Evolutionary conservation across 2,888 invertebrate species (phyloP), one percentile per base, ranked within the genome.

Genomic region (Isotomurus palustris): DNA sequence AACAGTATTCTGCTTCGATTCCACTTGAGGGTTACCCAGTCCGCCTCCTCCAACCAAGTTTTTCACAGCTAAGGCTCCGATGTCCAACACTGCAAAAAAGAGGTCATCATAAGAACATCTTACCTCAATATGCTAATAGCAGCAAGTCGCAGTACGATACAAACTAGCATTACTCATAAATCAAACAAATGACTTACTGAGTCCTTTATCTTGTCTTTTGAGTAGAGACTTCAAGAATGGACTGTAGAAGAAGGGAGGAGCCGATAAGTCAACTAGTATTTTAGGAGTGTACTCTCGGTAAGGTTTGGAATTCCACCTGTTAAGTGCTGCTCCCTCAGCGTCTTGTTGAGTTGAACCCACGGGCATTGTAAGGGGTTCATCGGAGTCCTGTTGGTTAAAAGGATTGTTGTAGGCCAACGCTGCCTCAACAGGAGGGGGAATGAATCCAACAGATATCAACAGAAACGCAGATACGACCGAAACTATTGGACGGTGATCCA

Each of bases 11-110:
- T 49, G 8, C 32, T 32, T 14, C 6, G 12, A 12, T 17, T 8
- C 40, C 6, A 12, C 40, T 17, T 40, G 10, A 17, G 6, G 12
- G 12, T 14, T 6, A 8, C 40, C 40, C 6, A 2, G 5, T 4
- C 17, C 21, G 4, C 4, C 22, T 17, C 17, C 49, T 24, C 49
- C 49, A 22, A n/a, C n/a, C n/a, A n/a, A n/a, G n/a, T n/a, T n/a
- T n/a, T 49, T 49, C 35, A 49, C 35, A 5, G 24, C 49, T 21
- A 25, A 49, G 24, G 32, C 49, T 5, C 49, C 49, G 6, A 49
- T 36, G 35, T 49, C 32, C 32, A 35, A 29, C 19, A 28, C 47
- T 47, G 22, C 8, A 29, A 27, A 25, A 19, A 44, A 22, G 6
- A 10, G 17, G 6, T 6, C 19, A 40, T 10, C 6, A 40, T 40